Percentiles rank a stretch among this genome's conserved stretches.
These are phyloP conservation scores for Stichopus chloronotus DNA, from an alignment of 35 echinoderm and acorn worm genomes.

Conservation along the genomic window DNA sequence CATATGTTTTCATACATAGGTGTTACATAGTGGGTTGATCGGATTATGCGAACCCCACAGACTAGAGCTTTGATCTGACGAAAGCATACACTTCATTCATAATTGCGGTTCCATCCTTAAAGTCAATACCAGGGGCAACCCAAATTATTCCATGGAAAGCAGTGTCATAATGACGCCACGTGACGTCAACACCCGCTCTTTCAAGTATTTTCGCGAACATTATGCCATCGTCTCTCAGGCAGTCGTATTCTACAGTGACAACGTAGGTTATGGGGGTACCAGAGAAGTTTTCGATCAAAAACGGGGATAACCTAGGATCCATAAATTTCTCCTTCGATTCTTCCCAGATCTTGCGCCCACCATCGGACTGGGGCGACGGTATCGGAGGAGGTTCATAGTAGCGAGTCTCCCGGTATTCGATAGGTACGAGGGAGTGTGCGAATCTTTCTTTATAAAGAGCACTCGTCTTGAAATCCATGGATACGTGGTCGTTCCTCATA, in stretches of 20 bases:
- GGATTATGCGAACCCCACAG: not conserved
- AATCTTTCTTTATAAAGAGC: constrained; percentile 25
- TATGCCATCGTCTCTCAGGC: constrained; percentile 82
- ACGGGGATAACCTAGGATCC: constrained; percentile 57
- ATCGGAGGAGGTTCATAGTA: constrained; percentile 6
- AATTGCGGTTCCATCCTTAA: not conserved
- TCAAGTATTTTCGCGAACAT: constrained; percentile 70
- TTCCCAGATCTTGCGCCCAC: constrained; percentile 17
- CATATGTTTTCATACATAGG: too few species aligned
- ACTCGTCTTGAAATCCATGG: not conserved
- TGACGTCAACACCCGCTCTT: constrained; percentile 55
- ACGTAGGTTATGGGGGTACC: constrained; percentile 83
- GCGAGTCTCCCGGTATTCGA: not conserved
- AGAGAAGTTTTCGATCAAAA: constrained; percentile 59
- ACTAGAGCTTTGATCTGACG: not conserved
- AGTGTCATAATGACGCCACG: constrained; percentile 76
- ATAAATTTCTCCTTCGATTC: constrained; percentile 21
- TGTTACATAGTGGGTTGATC: too few species aligned
- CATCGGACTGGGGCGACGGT: not conserved
- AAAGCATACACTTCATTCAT: not conserved
- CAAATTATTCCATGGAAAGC: constrained; percentile 82
- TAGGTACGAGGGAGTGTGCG: constrained; percentile 24
- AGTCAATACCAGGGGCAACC: constrained; percentile 9
- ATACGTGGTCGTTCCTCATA: constrained; percentile 34
- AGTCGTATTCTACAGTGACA: constrained; percentile 73